A percentile compares a stretch with the other conserved stretches of the same genome.
phyloP scores from a whole-genome alignment of 2,797 vertebrate genomes.

The Manis pentadactyla region DNA sequence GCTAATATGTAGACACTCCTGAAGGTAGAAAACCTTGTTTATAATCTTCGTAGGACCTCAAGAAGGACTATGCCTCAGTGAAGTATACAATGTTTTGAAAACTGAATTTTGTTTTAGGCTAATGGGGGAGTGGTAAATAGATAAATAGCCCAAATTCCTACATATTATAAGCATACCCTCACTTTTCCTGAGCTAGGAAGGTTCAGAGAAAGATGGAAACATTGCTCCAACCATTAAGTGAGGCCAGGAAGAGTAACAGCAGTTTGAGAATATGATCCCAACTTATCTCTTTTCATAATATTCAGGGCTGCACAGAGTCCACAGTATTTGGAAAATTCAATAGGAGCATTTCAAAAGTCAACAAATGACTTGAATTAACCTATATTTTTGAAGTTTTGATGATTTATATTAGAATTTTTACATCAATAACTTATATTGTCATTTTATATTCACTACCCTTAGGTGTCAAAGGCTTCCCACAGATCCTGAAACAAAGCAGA shows the following conservation, averaged over 20 bases:
- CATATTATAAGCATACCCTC: neutral
- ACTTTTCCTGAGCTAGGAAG: neutral
- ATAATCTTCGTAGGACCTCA: neutral
- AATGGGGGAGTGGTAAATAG: neutral
- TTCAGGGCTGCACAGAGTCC: neutral
- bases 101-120: neutral
- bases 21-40: neutral
- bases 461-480: neutral
- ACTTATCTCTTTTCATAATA: neutral
- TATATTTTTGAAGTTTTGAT: neutral
- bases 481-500: conserved; percentile 3
- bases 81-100: neutral
- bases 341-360: neutral
- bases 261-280: neutral
- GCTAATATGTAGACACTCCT: neutral
- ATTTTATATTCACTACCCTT: conserved; percentile 27
- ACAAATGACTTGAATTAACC: neutral
- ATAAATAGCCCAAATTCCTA: neutral
- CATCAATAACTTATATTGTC: neutral
- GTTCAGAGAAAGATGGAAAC: neutral
- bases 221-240: neutral
- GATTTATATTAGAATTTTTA: conserved; percentile 24
- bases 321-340: neutral
- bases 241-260: neutral
- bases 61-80: neutral